A percentile compares a stretch with the other conserved stretches of the same genome.
These are phyloP conservation scores for mouse (Mus musculus) DNA, from an alignment of 2,113 vertebrate genomes.

Conservation along the genomic window GRCm39 chr12:112716001-112716500, in stretches of 20 bases:
- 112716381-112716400: conserved; percentile 87
- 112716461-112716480: conserved; percentile 83
- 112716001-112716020: no score
- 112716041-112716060: no score
- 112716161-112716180: conserved; percentile 58
- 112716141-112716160: no score
- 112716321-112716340: conserved; percentile 89
- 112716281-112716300: conserved; percentile 78
- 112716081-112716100: no score
- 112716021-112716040: no score
- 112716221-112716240: conserved; percentile 85
- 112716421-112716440: conserved; percentile 98
- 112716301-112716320: conserved; percentile 87
- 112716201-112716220: conserved; percentile 82
- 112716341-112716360: conserved; percentile 90
- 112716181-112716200: conserved; percentile 86
- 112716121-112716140: no score
- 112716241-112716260: conserved; percentile 87
- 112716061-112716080: no score
- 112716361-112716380: conserved; percentile 87
- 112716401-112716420: conserved; percentile 80
- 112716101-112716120: no score
- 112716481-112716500: no score
- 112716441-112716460: conserved; percentile 99
- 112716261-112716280: conserved; percentile 83